Evolutionary conservation across 1,140 invertebrate species (phyloP).

Genomic region (Lanistes nyassanus): DNA sequence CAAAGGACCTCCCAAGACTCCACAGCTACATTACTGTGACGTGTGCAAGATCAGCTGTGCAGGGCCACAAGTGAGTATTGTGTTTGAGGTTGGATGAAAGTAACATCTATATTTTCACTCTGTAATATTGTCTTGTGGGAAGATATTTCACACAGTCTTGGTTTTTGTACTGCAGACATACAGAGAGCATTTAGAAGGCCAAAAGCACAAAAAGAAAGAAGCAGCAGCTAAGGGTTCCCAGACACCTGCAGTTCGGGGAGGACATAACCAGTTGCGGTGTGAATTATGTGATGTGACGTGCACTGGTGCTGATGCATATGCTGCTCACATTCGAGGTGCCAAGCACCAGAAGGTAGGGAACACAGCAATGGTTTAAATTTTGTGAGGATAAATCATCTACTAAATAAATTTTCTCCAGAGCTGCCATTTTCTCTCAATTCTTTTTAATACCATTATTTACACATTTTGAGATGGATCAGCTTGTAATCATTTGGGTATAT

Average conservation of each 20-base stretch:
- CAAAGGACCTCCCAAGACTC: slow-evolving; percentile 60
- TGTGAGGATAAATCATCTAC: no score
- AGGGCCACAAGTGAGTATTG: slow-evolving; percentile 79
- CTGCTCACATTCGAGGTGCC: slow-evolving; percentile 95
- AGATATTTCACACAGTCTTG: background rate
- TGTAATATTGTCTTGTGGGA: background rate
- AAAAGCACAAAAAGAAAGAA: slow-evolving; percentile 99
- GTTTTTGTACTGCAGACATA: slow-evolving; percentile 77
- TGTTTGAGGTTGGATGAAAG: background rate
- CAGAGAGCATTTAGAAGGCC: slow-evolving; percentile 95
- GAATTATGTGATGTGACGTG: slow-evolving; percentile 96
- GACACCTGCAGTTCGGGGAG: slow-evolving; percentile 54
- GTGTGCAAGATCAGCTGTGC: slow-evolving; percentile 98
- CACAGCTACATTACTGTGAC: slow-evolving; percentile 66
- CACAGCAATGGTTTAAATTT: no score
- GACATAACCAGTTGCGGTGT: slow-evolving; percentile 68
- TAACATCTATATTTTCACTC: background rate
- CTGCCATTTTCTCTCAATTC: background rate
- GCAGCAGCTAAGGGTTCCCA: slow-evolving; percentile 82
- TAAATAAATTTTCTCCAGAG: no score
- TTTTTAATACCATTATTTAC: background rate
- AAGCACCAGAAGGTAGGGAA: slow-evolving; percentile 90
- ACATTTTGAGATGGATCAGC: background rate
- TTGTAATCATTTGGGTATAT: background rate
- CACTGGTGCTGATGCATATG: slow-evolving; percentile 96